These are phyloP conservation scores for Phortica magna DNA, from an alignment of 2,888 invertebrate species.

Conservation along the genomic window DNA sequence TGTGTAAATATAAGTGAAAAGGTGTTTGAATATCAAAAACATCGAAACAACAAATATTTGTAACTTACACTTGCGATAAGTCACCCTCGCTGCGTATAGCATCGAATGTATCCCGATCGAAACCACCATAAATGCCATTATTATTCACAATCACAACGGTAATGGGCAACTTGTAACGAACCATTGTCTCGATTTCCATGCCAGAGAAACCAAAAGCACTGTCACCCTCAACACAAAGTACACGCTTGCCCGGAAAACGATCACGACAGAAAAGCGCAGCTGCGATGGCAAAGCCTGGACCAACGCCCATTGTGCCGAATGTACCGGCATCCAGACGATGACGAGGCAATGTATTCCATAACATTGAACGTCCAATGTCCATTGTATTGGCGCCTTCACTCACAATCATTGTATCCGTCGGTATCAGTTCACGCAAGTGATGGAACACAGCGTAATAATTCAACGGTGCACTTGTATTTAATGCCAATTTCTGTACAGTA, in stretches of 20 bases:
- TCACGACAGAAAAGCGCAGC: slow-evolving; percentile 94
- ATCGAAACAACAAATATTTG: neutral
- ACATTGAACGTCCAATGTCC: slow-evolving; percentile 96
- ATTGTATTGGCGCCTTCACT: slow-evolving; percentile 99
- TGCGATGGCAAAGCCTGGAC: slow-evolving; percentile 94
- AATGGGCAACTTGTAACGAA: slow-evolving; percentile 94
- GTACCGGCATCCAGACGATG: slow-evolving; percentile 97
- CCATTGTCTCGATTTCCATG: slow-evolving; percentile 98
- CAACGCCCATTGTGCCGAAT: slow-evolving; percentile 98
- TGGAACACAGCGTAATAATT: slow-evolving; percentile 97
- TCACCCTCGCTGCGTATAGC: slow-evolving; percentile 86
- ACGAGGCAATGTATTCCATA: slow-evolving; percentile 89
- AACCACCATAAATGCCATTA: slow-evolving; percentile 95
- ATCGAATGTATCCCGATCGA: slow-evolving; percentile 86
- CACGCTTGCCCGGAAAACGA: slow-evolving; percentile 87
- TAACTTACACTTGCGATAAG: slow-evolving; percentile 85
- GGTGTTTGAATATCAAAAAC: neutral
- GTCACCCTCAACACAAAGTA: slow-evolving; percentile 97
- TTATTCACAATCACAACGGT: slow-evolving; percentile 96
- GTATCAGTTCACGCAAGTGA: slow-evolving; percentile 86
- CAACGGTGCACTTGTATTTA: slow-evolving; percentile 86
- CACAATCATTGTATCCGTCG: slow-evolving; percentile 91
- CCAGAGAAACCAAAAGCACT: slow-evolving; percentile 99
- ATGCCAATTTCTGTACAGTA: slow-evolving; percentile 83
- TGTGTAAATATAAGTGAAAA: slow-evolving; percentile 75